Evolutionary conservation across 2,797 vertebrate genomes (phyloP).

Genomic region (Rhinoraja longicauda): DNA sequence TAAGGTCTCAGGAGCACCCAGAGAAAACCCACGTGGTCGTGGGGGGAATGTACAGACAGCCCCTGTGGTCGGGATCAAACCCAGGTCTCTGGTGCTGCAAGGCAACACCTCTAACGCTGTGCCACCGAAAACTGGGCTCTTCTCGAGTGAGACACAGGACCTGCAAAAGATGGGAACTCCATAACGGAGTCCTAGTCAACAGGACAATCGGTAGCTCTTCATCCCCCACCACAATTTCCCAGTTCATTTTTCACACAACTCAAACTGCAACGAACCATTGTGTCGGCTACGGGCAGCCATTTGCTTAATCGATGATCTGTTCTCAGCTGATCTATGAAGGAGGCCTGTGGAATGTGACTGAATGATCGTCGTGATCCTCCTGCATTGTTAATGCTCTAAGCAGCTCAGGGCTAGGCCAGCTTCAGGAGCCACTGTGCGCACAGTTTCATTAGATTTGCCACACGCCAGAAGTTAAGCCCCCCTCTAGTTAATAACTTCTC

Average conservation of each 20-base stretch:
- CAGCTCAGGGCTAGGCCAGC: slow-evolving; percentile 62
- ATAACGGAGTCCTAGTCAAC: slow-evolving; percentile 36
- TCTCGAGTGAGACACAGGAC: too few species aligned
- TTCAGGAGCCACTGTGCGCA: slow-evolving; percentile 63
- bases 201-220: neutral
- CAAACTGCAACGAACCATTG: slow-evolving; percentile 54
- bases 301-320: slow-evolving; percentile 75
- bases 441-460: slow-evolving; percentile 41
- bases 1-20: too few species aligned
- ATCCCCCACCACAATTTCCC: slow-evolving; percentile 18
- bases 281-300: slow-evolving; percentile 68
- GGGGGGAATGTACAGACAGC: too few species aligned
- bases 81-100: too few species aligned
- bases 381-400: slow-evolving; percentile 43
- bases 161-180: too few species aligned
- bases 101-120: too few species aligned
- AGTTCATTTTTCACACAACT: neutral
- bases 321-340: slow-evolving; percentile 69
- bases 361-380: slow-evolving; percentile 59
- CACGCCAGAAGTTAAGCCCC: neutral
- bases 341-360: slow-evolving; percentile 59
- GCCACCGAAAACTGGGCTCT: too few species aligned
- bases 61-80: too few species aligned
- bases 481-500: slow-evolving; percentile 30
- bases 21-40: too few species aligned